Evolutionary conservation across 2,797 vertebrate genomes (phyloP).

Genomic region (Pantherophis vulpinus): DNA sequence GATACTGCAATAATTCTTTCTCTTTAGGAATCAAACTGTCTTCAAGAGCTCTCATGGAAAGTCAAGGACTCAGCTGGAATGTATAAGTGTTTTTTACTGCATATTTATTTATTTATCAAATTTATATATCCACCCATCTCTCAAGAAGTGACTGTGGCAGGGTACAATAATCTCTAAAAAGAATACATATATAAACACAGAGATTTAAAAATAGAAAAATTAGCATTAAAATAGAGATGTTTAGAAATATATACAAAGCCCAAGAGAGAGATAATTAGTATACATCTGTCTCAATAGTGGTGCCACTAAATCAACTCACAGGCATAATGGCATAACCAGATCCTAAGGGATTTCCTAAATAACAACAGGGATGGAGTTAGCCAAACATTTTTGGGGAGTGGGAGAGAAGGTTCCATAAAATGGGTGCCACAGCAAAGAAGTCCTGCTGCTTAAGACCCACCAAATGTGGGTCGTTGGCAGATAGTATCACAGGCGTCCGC

Average conservation of each 20-base stretch:
- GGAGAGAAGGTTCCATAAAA: background rate
- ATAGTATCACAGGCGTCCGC: fast-evolving
- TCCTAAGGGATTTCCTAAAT: background rate
- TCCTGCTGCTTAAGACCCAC: background rate
- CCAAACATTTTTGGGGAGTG: background rate
- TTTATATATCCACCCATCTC: background rate
- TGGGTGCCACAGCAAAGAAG: background rate
- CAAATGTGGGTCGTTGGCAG: background rate
- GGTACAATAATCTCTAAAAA: background rate
- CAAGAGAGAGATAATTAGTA: background rate
- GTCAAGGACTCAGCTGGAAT: background rate
- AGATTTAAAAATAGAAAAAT: background rate
- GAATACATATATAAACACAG: background rate
- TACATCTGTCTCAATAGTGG: background rate
- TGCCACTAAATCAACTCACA: background rate
- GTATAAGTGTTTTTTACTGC: background rate
- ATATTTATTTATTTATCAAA: background rate
- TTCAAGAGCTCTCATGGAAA: background rate
- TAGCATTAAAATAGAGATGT: background rate
- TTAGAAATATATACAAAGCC: background rate
- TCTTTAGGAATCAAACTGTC: background rate
- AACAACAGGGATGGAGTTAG: background rate
- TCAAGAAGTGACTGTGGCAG: background rate
- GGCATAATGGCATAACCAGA: background rate
- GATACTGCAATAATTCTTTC: background rate